Evolutionary conservation across 2,888 invertebrate genomes (phyloP), one percentile per base, ranked within the genome.

Genomic region (Drosophila falleni): DNA sequence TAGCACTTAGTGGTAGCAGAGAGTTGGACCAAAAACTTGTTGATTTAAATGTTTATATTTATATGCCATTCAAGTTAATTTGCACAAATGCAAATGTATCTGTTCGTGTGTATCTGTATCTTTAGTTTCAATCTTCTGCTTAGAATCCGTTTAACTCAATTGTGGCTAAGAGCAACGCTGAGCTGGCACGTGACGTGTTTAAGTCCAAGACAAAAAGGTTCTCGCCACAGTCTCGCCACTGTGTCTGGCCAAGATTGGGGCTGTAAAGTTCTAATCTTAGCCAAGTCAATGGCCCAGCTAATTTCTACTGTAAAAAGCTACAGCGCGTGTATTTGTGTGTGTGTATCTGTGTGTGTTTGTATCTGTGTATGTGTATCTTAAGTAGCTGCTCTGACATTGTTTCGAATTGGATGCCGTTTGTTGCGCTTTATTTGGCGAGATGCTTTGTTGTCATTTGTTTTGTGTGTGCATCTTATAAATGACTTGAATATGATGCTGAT

Each of bases 381-480:
- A 71, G 75, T 76, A 84, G 76, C 77, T 81, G 70, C 63, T 69
- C 71, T 87, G 83, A 87, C 87, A 83, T 87, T 83, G 83, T 84
- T 74, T 84, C 56, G 29, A 53, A 33, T 74, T 53, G 41, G 73
- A 65, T 79, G 70, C 80, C 66, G 80, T 69, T 80, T 68, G 74
- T 59, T 87, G 84, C 78, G 76, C 67, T 84, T 87, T 76, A 75
- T 62, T 73, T 63, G 50, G 49, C 54, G 47, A 47, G 23, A 49
- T 51, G 70, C 71, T 67, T 78, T 68, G 78, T 75, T 58, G 63
- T 16, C 55, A 41, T 63, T 68, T 68, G 58, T 44, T 51, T 59
- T 58, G 56, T 64, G 39, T 74, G 74, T 71, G 71, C 74, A 78
- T 65, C 74, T 78, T 65, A 71, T 71, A 80, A 79, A 80, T 80